Evolutionary conservation across 2,113 vertebrate genomes (phyloP), one percentile per base, ranked within the genome.

Genomic region (Sander vitreus): DNA sequence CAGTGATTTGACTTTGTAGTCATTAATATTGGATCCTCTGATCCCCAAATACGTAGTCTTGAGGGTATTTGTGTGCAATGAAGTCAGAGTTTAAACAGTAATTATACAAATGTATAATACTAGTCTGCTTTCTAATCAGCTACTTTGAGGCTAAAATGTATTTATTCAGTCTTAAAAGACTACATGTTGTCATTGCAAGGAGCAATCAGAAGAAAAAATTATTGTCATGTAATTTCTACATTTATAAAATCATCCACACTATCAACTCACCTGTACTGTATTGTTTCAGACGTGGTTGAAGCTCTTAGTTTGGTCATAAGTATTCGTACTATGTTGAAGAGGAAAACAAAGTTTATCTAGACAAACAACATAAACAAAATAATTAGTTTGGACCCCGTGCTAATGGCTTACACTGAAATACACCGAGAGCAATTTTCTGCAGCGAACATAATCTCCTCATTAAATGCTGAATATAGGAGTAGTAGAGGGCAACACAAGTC

Each of bases 261-360:
- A 60, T 19, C 1, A 3, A 60, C 92, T 89, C 89, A 99, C 98
- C 98, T 97, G 95, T 99, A 99, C 83, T 99, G 98, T 88, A 99
- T 98, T 0, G 97, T 99, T 92, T 99, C 98, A 0, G 98, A 99
- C 0, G 98, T 98, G 66, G 98, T 99, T 18, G 98, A 99, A 3
- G 98, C 98, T 93, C 97, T 94, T 55, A 99, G 89, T 79, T 99
- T 99, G 23, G 98, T 99, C 98, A 99, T 99, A 25, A 99, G 95
- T 88, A 99, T 99, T 88, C 98, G 95, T 67, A 99, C 97, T 53
- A 99, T 99, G 95, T 99, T 99, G 95, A 99, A 99, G 6, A 99
- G 96, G 93, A 99, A 99, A 84, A 99, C 95, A 93, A 99, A 99
- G 89, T 99, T 99, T 85, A 99, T 97, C 98, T 99, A 87, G n/a